Base-by-base conservation (phyloP, 2,113 vertebrate species). In the Cariama cristata region DNA sequence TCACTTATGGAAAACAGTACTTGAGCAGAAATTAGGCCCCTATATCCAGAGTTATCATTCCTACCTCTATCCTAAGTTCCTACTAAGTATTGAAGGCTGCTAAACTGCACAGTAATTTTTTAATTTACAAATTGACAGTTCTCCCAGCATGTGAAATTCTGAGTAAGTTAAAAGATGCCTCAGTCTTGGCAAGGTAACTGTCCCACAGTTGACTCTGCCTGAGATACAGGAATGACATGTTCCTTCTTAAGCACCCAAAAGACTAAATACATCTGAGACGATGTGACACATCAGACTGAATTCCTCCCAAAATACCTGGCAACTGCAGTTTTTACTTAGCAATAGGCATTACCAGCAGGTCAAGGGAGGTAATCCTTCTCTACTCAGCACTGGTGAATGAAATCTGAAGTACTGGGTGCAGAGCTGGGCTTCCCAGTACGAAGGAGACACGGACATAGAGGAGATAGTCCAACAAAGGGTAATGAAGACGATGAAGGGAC, bases 381-480 rank as follows among this genome's bases (percentile, higher is more conserved):
- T 80, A 15, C 27, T 40, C 24, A 32, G 14, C 16, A 50, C 32
- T 33, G 15, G 11, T 68, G 27, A 93, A 35, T 69, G 11, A 56
- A 14, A 26, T 26, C 22, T 68, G 67, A 60, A 85, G 4, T 79
- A 15, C 23, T 56, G 24, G 4, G 11, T 44, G 30, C 20, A 68
- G 22, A 50, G 8, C 27, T 79, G 32, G 42, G 8, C 32, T 90
- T 23, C 27, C 14, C 67, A 56, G 27, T 45, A 10, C 27, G 28
- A 35, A 12, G 69, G 7, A 87, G 8, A 33, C 10, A 14, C 1
- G 2, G 18, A 14, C 3, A 27, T 77, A n/a, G 16, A 15, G 13
- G 23, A 63, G 21, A 14, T 3, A 59, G 49, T 64, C 27, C 53
- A 60, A 10, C 0, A 0, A 62, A 71, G 42, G 12, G 13, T 4